Evolutionary conservation across 2,113 vertebrate genomes (phyloP), one percentile per base, ranked within the genome.

Genomic region (Lycaon pictus): DNA sequence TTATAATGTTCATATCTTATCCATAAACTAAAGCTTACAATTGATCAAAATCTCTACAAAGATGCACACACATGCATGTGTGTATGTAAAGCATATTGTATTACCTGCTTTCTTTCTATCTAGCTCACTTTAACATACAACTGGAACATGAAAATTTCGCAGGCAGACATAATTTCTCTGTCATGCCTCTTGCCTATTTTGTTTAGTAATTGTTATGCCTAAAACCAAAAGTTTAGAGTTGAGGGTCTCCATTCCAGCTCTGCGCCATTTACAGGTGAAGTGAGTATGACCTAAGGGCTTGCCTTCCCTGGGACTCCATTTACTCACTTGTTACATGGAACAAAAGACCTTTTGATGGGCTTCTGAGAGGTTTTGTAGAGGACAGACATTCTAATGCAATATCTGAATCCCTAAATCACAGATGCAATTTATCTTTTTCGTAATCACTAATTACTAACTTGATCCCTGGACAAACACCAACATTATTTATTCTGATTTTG

Each of bases 401-500:
- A 29, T 5, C 13, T 32, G n/a, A 53, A 23, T 29, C 9, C 11
- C 20, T 19, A 37, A n/a, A 32, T 13, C 69, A 32, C 72, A 71
- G 35, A 48, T 3, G 15, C 1, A 5, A 65, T 55, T 5, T 4
- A 55, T 91, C 55, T 63, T 71, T 74, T 58, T 58, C 35, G 58
- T n/a, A 20, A 71, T 76, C 69, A 20, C 81, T 71, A 74, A 95
- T 82, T 74, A 80, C 51, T 58, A 91, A 88, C 67, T 74, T 20
- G 69, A n/a, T n/a, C 69, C 67, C 56, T 79, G 79, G 92, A 72
- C 35, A 92, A 81, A 74, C 62, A 90, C 37, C 77, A 37, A 65
- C 60, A 20, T 56, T 91, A 91, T 96, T 96, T 96, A 92, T 90
- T 94, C 94, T 92, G 53, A 27, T 84, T 96, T 92, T 71, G 76